phyloP scores from a whole-genome alignment of 2,797 vertebrate genomes.

The Staurois parvus region DNA sequence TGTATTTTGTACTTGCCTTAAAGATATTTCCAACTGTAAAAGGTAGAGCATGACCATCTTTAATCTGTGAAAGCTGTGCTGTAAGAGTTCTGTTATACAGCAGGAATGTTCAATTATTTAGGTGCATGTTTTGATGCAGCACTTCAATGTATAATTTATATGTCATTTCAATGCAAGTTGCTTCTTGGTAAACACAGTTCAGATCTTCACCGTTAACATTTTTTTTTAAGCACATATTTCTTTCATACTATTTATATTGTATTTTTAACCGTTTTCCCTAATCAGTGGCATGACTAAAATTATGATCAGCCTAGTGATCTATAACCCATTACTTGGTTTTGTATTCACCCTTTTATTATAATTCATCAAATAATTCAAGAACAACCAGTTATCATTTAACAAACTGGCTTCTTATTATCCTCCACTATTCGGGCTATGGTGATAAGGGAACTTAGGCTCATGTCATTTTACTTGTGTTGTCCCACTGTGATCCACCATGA shows the following conservation, averaged over 20 bases:
- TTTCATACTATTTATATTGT: not conserved
- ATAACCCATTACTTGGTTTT: too few relatives aligned
- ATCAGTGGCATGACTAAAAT: not conserved
- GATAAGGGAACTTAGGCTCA: not conserved
- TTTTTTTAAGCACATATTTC: not conserved
- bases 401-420: not conserved
- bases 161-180: not conserved
- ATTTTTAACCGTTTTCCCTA: not conserved
- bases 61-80: slow-evolving; percentile 4
- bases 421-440: not conserved
- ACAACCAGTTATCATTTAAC: not conserved
- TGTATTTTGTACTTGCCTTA: not conserved
- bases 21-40: not conserved
- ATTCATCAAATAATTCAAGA: not conserved
- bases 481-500: not conserved
- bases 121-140: slow-evolving; percentile 1
- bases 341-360: not conserved
- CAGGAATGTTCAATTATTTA: slow-evolving; percentile 1
- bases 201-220: not conserved
- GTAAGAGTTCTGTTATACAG: not conserved
- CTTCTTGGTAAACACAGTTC: not conserved
- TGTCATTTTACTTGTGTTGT: too few relatives aligned
- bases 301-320: not conserved
- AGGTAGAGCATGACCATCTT: not conserved
- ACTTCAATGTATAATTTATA: not conserved